A percentile compares a stretch with the other conserved stretches of the same genome.
Conservation (phyloP, 2,797 vertebrate species). For the Natrix natrix region DNA sequence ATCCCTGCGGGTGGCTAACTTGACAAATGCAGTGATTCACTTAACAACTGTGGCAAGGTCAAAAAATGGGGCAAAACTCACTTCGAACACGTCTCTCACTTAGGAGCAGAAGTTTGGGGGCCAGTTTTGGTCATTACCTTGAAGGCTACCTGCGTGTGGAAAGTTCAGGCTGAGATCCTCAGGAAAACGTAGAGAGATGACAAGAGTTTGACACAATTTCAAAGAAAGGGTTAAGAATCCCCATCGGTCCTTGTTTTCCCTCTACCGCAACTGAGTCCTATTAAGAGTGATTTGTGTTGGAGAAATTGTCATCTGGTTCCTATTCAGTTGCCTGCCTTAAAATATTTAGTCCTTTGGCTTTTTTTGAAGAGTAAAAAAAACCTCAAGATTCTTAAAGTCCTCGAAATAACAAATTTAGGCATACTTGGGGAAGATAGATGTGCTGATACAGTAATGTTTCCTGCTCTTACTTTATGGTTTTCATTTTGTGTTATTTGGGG, state of each 20-base stretch:
- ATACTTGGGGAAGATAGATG: neutral
- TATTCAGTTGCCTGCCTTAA: neutral
- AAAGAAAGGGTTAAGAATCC: neutral
- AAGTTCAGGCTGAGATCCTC: neutral
- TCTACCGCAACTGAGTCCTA: neutral
- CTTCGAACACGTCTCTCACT: neutral
- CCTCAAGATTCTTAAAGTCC: neutral
- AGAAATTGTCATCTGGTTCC: neutral
- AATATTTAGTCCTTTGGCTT: neutral
- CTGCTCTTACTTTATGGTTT: neutral
- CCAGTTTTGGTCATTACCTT: neutral
- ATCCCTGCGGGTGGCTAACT: neutral
- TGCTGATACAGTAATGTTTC: neutral
- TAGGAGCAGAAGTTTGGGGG: neutral
- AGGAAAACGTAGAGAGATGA: neutral
- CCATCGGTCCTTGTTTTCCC: too few species aligned
- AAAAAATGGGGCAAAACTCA: neutral
- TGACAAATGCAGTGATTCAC: neutral
- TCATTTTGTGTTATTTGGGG: neutral
- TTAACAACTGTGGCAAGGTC: neutral
- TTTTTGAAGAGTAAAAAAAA: neutral
- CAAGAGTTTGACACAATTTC: neutral
- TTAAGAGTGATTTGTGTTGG: neutral
- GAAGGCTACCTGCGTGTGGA: neutral
- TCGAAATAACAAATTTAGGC: neutral